Evolutionary conservation across 2,888 invertebrate genomes (phyloP).

Genomic region (Trypoxylon attenuatum): DNA sequence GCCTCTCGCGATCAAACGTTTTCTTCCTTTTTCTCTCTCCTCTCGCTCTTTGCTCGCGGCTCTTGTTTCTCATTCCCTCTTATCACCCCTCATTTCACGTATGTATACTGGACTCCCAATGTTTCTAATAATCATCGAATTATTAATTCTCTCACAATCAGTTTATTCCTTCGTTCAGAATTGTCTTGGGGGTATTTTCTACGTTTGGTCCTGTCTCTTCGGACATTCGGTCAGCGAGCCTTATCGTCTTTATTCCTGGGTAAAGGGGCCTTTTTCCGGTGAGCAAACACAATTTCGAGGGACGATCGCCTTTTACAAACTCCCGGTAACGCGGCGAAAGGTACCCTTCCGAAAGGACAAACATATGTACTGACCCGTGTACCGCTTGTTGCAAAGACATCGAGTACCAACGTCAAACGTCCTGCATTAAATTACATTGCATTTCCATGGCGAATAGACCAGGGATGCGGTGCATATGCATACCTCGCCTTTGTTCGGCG

Average conservation of each 20-base stretch:
- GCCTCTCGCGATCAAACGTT: constrained; percentile 21
- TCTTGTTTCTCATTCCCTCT: neutral
- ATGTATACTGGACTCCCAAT: too few relatives aligned
- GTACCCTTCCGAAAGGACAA: constrained; percentile 12
- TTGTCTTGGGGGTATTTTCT: too few relatives aligned
- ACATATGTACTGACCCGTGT: constrained; percentile 7
- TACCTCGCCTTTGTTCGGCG: constrained; percentile 57
- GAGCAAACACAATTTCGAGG: constrained; percentile 49
- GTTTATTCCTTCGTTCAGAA: too few relatives aligned
- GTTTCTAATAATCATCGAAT: neutral
- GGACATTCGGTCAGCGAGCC: too few relatives aligned
- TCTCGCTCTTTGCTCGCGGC: constrained; percentile 1
- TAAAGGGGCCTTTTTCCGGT: constrained; percentile 4
- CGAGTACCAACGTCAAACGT: constrained; percentile 61
- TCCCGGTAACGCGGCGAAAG: constrained; percentile 2
- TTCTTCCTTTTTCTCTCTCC: neutral
- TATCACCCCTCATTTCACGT: neutral
- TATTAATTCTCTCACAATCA: neutral
- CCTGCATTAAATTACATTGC: constrained; percentile 61
- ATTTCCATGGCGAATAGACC: constrained; percentile 64
- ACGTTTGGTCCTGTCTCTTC: too few relatives aligned
- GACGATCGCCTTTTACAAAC: constrained; percentile 36
- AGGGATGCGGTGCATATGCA: constrained; percentile 53
- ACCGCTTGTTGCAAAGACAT: constrained; percentile 55
- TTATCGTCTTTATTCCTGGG: neutral